Percentiles rank a stretch among this genome's conserved stretches.
Conservation (phyloP, 1,140 invertebrate genomes). For the Chrysopa pallens region DNA sequence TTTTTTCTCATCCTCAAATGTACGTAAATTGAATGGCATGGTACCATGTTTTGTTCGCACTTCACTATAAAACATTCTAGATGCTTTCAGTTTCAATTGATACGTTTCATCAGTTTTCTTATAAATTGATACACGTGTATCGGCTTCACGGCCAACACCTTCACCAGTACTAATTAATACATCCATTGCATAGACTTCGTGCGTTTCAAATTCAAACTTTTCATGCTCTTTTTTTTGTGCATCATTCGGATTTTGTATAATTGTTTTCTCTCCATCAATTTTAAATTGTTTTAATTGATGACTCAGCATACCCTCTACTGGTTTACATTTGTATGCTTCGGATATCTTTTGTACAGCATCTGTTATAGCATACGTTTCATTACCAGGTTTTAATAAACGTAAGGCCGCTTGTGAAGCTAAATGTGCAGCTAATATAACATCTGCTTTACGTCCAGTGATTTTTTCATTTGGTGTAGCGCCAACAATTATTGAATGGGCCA, state of each 20-base stretch:
- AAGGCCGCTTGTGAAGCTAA: conserved; percentile 87
- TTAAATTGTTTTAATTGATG: conserved; percentile 93
- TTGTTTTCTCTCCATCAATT: conserved; percentile 97
- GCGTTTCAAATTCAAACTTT: conserved; percentile 86
- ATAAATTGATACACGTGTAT: conserved; percentile 90
- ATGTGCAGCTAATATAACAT: conserved; percentile 90
- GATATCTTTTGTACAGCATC: conserved; percentile 86
- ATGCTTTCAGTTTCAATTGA: conserved; percentile 91
- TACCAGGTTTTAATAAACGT: conserved; percentile 77
- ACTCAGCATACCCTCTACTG: conserved; percentile 96
- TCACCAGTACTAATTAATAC: conserved; percentile 90
- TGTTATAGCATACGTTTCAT: conserved; percentile 69
- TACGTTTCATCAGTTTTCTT: conserved; percentile 98
- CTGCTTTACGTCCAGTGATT: conserved; percentile 74
- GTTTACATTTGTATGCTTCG: conserved; percentile 87
- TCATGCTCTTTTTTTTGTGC: conserved; percentile 96
- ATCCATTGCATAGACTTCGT: conserved; percentile 98
- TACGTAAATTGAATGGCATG: conserved; percentile 82
- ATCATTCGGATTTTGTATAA: conserved; percentile 96
- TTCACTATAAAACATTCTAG: conserved; percentile 88
- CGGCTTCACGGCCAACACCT: conserved; percentile 59
- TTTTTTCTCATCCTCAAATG: conserved; percentile 93
- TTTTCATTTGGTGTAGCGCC: conserved; percentile 54
- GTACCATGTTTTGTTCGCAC: conserved; percentile 82
- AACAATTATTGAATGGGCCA: conserved; percentile 88